phyloP scores from a whole-genome alignment of 2,888 invertebrate species.

The Antheraea assamensis region DNA sequence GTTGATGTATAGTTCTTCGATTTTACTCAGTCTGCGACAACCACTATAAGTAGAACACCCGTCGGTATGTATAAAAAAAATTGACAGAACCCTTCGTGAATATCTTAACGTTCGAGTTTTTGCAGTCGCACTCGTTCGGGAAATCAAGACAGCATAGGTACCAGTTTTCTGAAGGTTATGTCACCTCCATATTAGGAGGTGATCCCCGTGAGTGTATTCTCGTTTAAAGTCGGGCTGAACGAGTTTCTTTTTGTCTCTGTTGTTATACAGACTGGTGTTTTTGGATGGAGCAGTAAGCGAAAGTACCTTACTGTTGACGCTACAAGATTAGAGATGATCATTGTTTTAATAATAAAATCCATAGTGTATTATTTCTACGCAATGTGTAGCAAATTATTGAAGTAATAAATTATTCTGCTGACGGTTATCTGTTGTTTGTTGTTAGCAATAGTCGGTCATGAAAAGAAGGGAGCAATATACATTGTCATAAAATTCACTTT shows the following conservation, averaged over 20 bases:
- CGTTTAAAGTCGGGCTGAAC: not conserved
- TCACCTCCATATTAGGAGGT: constrained; percentile 5
- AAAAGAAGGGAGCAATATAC: too few relatives aligned
- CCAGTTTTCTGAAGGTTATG: constrained; percentile 14
- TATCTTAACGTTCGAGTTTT: constrained; percentile 5
- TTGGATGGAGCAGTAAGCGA: too few relatives aligned
- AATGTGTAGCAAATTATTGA: too few relatives aligned
- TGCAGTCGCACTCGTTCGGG: constrained; percentile 7
- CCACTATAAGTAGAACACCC: not conserved
- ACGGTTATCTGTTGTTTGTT: too few relatives aligned
- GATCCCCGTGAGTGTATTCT: not conserved
- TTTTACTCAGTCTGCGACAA: not conserved
- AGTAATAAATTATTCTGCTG: too few relatives aligned
- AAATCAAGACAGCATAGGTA: constrained; percentile 9
- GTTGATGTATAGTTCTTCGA: not conserved
- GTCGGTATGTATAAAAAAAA: not conserved
- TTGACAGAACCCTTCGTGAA: constrained; percentile 5
- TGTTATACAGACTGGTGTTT: not conserved
- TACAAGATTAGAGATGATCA: too few relatives aligned
- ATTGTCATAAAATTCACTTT: too few relatives aligned
- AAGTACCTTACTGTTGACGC: too few relatives aligned
- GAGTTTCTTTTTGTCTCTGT: not conserved
- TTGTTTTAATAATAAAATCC: too few relatives aligned
- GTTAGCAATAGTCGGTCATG: too few relatives aligned
- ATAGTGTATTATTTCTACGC: too few relatives aligned